These are phyloP conservation scores for Nomada flava DNA, from an alignment of 2,888 invertebrate genomes.

Conservation along the genomic window DNA sequence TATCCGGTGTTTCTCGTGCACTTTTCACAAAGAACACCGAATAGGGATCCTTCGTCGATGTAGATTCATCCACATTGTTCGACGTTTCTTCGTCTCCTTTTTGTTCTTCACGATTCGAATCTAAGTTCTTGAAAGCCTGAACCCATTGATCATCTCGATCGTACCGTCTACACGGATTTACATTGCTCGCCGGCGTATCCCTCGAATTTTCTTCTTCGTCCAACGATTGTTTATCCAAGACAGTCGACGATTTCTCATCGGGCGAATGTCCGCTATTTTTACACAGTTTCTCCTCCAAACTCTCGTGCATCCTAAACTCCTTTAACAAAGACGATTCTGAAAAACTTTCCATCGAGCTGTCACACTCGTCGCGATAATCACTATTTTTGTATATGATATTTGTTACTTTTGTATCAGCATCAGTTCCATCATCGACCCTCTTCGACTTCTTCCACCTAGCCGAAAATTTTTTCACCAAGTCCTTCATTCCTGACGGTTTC, in stretches of 20 bases:
- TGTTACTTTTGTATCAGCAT: slow-evolving; percentile 13
- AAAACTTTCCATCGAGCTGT: slow-evolving; percentile 42
- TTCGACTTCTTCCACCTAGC: slow-evolving; percentile 47
- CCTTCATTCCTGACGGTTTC: slow-evolving; percentile 58
- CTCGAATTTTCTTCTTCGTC: neutral
- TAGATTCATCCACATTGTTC: neutral
- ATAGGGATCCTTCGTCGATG: slow-evolving; percentile 56
- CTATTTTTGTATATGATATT: slow-evolving; percentile 71
- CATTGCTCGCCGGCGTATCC: neutral
- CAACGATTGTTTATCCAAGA: neutral
- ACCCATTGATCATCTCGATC: slow-evolving; percentile 68
- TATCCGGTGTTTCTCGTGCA: neutral
- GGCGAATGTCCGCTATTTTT: neutral
- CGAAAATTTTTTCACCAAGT: slow-evolving; percentile 67
- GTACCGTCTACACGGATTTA: slow-evolving; percentile 42
- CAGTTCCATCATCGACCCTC: neutral
- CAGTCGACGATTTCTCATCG: slow-evolving; percentile 27
- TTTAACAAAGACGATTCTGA: slow-evolving; percentile 55
- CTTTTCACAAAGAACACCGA: slow-evolving; percentile 67
- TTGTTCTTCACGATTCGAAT: slow-evolving; percentile 1
- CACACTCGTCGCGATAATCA: slow-evolving; percentile 63
- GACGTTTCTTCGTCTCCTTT: neutral
- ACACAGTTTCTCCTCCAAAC: neutral
- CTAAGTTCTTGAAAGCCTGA: slow-evolving; percentile 28
- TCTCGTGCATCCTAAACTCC: neutral